Conservation (phyloP, 64 coral and sea anemone species). For the Porites australiensis region DNA sequence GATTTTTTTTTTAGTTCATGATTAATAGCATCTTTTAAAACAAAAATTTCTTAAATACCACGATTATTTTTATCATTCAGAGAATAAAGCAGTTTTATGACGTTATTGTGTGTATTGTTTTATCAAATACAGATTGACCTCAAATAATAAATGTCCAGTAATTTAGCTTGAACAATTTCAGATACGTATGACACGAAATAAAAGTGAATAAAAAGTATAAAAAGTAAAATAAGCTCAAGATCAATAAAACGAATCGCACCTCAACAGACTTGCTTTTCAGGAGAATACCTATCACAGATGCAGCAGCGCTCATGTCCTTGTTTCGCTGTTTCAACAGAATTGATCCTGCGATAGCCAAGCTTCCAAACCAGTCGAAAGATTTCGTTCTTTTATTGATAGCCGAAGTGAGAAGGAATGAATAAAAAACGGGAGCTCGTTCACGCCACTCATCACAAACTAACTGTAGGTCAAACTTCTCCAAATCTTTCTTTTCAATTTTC, state of each 20-base stretch:
- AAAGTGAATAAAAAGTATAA: background rate
- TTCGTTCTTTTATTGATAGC: conserved; percentile 6
- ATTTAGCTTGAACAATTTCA: background rate
- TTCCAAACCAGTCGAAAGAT: conserved; percentile 31
- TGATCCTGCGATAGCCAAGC: conserved; percentile 55
- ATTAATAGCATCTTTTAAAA: no score
- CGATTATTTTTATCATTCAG: no score
- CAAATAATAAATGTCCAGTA: no score
- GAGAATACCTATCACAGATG: conserved; percentile 4
- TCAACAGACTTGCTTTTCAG: conserved; percentile 34
- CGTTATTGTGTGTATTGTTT: no score
- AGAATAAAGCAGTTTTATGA: no score
- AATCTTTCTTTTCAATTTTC: conserved; percentile 45
- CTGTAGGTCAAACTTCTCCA: conserved; percentile 19
- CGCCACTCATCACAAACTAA: conserved; percentile 25
- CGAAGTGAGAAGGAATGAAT: conserved; percentile 34
- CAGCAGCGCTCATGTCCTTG: conserved; percentile 35
- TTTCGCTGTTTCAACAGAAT: conserved; percentile 50
- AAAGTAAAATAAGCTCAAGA: no score
- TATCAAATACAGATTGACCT: no score
- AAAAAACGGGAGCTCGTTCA: conserved; percentile 26
- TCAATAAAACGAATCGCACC: background rate
- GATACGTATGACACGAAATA: background rate
- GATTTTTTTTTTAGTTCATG: no score
- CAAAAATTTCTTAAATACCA: no score